phyloP scores from a whole-genome alignment of 2,797 vertebrate species.

The Tiaroga cobitis region DNA sequence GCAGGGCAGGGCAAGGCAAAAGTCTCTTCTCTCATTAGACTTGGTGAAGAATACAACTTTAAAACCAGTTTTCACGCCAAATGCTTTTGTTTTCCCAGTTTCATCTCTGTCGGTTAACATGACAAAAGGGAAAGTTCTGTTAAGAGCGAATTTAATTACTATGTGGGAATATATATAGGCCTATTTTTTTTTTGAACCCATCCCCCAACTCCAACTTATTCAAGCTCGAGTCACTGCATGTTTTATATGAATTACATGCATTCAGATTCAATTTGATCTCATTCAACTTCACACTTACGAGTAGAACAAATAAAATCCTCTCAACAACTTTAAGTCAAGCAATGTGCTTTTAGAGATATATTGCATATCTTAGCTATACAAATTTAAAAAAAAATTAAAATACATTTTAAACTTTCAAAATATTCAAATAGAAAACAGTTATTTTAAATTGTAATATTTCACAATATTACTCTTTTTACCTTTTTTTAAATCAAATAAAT shows the following conservation, averaged over 20 bases:
- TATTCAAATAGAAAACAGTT: neutral
- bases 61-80: slow-evolving; percentile 15
- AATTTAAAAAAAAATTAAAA: neutral
- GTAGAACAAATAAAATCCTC: neutral
- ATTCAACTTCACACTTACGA: neutral
- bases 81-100: slow-evolving; percentile 1
- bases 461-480: neutral
- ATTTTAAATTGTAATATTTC: neutral
- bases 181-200: neutral
- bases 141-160: neutral
- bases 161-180: neutral
- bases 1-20: slow-evolving; percentile 34
- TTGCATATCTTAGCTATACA: neutral
- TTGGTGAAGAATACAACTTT: slow-evolving; percentile 12
- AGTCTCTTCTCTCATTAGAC: slow-evolving; percentile 14
- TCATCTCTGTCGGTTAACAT: neutral
- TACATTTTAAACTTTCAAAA: neutral
- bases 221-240: neutral
- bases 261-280: neutral
- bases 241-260: neutral
- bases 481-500: neutral
- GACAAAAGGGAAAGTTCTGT: neutral
- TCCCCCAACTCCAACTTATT: neutral
- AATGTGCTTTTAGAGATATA: neutral
- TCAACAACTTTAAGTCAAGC: neutral